Evolutionary conservation across 2,888 invertebrate genomes (phyloP).

Genomic region (Drosophila gaucha): DNA sequence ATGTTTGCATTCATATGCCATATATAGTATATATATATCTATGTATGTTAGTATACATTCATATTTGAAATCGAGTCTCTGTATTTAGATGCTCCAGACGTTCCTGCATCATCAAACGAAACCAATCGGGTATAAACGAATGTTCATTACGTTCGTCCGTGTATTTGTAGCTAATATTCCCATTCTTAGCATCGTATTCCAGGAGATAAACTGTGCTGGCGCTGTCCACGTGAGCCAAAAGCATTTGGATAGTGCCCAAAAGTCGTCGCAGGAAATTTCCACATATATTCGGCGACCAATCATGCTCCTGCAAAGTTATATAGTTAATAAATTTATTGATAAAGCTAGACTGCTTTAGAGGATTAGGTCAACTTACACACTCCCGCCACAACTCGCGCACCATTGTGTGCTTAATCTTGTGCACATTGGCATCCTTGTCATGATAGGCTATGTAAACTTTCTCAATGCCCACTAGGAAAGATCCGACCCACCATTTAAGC

Average conservation of each 20-base stretch:
- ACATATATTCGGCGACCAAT: slow-evolving; percentile 47
- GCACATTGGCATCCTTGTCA: slow-evolving; percentile 28
- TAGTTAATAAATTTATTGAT: too few species aligned
- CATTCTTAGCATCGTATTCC: slow-evolving; percentile 34
- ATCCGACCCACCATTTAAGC: slow-evolving; percentile 58
- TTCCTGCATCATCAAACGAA: slow-evolving; percentile 28
- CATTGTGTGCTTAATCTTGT: slow-evolving; percentile 3
- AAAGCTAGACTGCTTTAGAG: too few species aligned
- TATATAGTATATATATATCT: too few species aligned
- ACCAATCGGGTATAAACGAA: slow-evolving; percentile 67
- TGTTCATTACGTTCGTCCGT: slow-evolving; percentile 25
- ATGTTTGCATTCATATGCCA: too few species aligned
- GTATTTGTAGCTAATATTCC: slow-evolving; percentile 20
- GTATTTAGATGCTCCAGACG: slow-evolving; percentile 7
- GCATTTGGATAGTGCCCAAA: slow-evolving; percentile 9
- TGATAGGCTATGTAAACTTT: slow-evolving; percentile 42
- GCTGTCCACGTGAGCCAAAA: slow-evolving; percentile 31
- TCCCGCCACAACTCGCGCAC: slow-evolving; percentile 28
- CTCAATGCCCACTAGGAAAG: slow-evolving; percentile 45
- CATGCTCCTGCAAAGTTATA: slow-evolving; percentile 18
- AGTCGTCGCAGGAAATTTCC: slow-evolving; percentile 42
- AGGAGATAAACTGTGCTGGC: slow-evolving; percentile 47
- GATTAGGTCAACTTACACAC: slow-evolving; percentile 39
- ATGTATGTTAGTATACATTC: too few species aligned
- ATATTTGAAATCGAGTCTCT: background rate